Percentiles rank a stretch among this genome's conserved stretches.
These are phyloP conservation scores for Strigamia crassipes DNA, from an alignment of 2,888 invertebrate species.

Conservation along the genomic window DNA sequence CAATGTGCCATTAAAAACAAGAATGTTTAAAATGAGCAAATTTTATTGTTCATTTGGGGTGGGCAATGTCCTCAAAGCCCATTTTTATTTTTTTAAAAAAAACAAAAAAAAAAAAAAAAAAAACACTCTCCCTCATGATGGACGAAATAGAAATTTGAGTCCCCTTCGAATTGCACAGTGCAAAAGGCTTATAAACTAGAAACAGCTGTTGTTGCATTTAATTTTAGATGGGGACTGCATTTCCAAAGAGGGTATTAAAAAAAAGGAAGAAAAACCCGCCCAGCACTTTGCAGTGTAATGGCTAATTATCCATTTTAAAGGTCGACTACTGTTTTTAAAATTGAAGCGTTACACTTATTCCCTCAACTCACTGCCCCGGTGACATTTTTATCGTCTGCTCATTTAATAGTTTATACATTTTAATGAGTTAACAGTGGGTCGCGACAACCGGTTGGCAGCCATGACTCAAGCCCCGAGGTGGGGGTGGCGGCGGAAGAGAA, in stretches of 20 bases:
- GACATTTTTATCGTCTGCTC: background rate
- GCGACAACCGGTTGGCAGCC: background rate
- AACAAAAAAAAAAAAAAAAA: too few relatives aligned
- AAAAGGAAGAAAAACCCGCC: background rate
- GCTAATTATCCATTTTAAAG: background rate
- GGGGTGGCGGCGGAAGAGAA: slow-evolving; percentile 39
- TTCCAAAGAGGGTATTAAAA: background rate
- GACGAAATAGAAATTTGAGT: background rate
- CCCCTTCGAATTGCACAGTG: background rate
- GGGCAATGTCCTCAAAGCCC: slow-evolving; percentile 14
- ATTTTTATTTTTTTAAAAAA: too few relatives aligned
- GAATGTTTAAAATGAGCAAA: slow-evolving; percentile 13
- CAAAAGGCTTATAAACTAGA: background rate
- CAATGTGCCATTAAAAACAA: slow-evolving; percentile 8
- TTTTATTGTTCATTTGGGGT: slow-evolving; percentile 27
- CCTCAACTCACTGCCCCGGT: background rate
- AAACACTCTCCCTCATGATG: background rate
- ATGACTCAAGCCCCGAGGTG: slow-evolving; percentile 29
- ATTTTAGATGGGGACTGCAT: background rate
- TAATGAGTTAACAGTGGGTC: background rate
- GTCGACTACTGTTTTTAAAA: background rate
- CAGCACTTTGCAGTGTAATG: background rate
- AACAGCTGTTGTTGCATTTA: slow-evolving; percentile 11
- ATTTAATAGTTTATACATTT: slow-evolving; percentile 5
- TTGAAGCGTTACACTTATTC: background rate